Conservation (phyloP, 2,888 invertebrate genomes). For the Acholoe squamosa region DNA sequence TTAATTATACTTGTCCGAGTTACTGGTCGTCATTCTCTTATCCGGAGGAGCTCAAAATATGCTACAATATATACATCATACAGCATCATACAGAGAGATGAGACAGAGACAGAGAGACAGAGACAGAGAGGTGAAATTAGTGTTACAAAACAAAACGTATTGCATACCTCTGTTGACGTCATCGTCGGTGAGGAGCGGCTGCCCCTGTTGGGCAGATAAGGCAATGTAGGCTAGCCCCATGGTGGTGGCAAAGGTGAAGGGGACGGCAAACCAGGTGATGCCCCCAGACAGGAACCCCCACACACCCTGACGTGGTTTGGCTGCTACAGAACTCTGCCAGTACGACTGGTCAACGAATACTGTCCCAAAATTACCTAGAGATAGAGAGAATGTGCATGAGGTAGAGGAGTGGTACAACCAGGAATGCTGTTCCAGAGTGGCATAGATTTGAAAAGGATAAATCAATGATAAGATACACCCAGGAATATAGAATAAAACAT, state of each 20-base stretch:
- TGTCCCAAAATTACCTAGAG: constrained; percentile 82
- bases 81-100: too few relatives aligned
- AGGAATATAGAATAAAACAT: too few relatives aligned
- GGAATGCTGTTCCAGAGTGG: not conserved
- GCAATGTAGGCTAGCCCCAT: constrained; percentile 82
- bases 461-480: not conserved
- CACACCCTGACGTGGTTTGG: constrained; percentile 82
- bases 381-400: not conserved
- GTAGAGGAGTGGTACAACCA: too few relatives aligned
- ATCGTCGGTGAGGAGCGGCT: constrained; percentile 73
- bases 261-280: constrained; percentile 83
- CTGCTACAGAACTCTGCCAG: constrained; percentile 83
- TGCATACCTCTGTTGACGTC: constrained; percentile 79
- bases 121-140: too few relatives aligned
- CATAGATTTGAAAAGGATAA: not conserved
- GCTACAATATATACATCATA: too few relatives aligned
- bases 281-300: constrained; percentile 82
- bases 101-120: too few relatives aligned
- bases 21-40: too few relatives aligned
- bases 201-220: constrained; percentile 75
- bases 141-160: too few relatives aligned
- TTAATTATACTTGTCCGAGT: too few relatives aligned
- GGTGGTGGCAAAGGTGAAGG: constrained; percentile 82
- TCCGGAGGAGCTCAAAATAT: too few relatives aligned
- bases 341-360: constrained; percentile 83